Base-by-base conservation (phyloP, 2,888 invertebrate genomes). In the Andrena flavipes region DNA sequence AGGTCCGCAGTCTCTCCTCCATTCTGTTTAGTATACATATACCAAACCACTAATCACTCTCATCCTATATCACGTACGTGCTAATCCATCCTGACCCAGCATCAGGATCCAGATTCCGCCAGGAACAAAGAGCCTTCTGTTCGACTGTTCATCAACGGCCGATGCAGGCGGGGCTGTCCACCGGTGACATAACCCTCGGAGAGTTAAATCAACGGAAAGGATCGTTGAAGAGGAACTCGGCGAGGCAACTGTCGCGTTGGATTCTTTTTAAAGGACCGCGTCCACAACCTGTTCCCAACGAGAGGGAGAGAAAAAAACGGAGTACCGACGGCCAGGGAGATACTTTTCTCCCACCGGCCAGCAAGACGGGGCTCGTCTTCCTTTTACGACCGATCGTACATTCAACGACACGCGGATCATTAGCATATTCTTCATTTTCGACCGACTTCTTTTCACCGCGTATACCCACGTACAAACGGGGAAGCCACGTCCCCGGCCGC, bases 341-440 rank as follows among this genome's bases (percentile, higher is more conserved):
- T 73, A 73, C 63, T 62, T 75, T 48, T 71, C 78, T 75, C 67
- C 70, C 73, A 78, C 20, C 49, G 67, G 65, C 49, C 54, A n/a
- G 20, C 76, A 59, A 72, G 64, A 64, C 51, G 67, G 68, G 69
- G 48, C 59, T 62, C 51, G 59, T 33, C 71, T 80, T 81, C 82
- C 82, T 82, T 82, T 82, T 82, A 82, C 75, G 78, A 71, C 42
- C 42, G 35, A 16, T 33, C 26, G 56, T 63, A 5, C 70, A 35
- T 67, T 75, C 70, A 51, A 54, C 82, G 83, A 79, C 78, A 68
- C 82, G 59, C 62, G 64, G 71, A 10, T 59, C 75, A 84, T 84
- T 79, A 82, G 72, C 82, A 82, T 82, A 84, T 84, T 84, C 84
- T 76, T 79, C 84, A 72, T 84, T 78, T 82, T 76, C 63, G 65